Evolutionary conservation across 1,140 invertebrate genomes (phyloP).

Genomic region (Bombus cullumanus): DNA sequence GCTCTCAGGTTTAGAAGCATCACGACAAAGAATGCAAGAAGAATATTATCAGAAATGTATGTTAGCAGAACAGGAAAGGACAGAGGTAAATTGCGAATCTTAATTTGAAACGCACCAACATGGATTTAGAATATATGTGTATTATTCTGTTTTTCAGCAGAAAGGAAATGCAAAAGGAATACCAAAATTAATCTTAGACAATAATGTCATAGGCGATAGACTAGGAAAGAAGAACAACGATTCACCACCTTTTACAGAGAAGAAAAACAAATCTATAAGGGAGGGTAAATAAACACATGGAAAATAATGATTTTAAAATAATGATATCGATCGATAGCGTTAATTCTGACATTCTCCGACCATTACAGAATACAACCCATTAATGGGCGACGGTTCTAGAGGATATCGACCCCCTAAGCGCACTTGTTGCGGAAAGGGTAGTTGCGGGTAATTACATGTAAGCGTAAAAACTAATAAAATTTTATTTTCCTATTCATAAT

Average conservation of each 20-base stretch:
- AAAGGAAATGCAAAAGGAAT: conserved; percentile 69
- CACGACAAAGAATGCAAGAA: conserved; percentile 79
- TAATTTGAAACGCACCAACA: background rate
- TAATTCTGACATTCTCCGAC: background rate
- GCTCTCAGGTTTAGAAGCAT: conserved; percentile 73
- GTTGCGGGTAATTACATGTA: conserved; percentile 76
- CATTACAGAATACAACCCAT: conserved; percentile 81
- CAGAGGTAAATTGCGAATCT: conserved; percentile 71
- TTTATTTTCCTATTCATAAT: background rate
- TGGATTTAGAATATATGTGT: background rate
- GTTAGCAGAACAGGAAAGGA: conserved; percentile 68
- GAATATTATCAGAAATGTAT: conserved; percentile 73
- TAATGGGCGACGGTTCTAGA: conserved; percentile 79
- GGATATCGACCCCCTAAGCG: conserved; percentile 81
- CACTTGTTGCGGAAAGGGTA: conserved; percentile 79
- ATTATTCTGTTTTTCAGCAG: background rate
- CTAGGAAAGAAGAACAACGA: conserved; percentile 53
- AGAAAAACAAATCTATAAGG: conserved; percentile 64
- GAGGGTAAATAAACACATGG: conserved; percentile 55
- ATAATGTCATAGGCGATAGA: conserved; percentile 48
- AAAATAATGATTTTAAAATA: background rate
- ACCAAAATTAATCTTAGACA: conserved; percentile 42
- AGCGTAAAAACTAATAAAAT: background rate
- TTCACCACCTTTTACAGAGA: conserved; percentile 47
- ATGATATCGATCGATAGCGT: background rate